Evolutionary conservation across 2,888 invertebrate genomes (phyloP).

Genomic region (Hydrotaea diabolus): DNA sequence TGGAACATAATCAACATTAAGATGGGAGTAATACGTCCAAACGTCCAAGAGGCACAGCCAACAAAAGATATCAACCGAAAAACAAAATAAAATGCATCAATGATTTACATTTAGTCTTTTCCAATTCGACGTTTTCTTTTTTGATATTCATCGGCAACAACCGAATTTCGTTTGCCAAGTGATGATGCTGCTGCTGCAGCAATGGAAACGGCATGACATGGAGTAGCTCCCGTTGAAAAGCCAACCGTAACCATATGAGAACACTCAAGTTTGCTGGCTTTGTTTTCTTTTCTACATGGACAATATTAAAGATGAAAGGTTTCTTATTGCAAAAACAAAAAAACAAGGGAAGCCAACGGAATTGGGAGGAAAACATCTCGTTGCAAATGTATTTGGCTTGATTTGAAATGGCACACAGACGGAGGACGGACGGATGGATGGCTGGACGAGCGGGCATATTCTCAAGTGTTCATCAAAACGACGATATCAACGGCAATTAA

Average conservation of each 20-base stretch:
- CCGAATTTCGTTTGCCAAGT: constrained; percentile 13
- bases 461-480: constrained; percentile 29
- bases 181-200: background rate
- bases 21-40: background rate
- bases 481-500: constrained; percentile 40
- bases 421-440: background rate
- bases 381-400: constrained; percentile 29
- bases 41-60: background rate
- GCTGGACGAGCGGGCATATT: constrained; percentile 8
- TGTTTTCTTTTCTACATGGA: constrained; percentile 12
- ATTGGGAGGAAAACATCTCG: background rate
- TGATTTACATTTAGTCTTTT: constrained; percentile 26
- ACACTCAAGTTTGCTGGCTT: constrained; percentile 5
- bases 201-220: background rate
- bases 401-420: background rate
- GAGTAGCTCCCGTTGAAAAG: background rate
- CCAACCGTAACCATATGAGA: background rate
- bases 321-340: constrained; percentile 10
- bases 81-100: constrained; percentile 50
- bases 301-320: constrained; percentile 27
- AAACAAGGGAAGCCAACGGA: too few relatives aligned
- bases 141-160: background rate
- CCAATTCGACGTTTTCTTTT: background rate
- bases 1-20: constrained; percentile 3
- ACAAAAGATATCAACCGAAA: constrained; percentile 46